phyloP scores from a whole-genome alignment of 2,888 invertebrate species.

The Pristionchus fissidentatus region DNA sequence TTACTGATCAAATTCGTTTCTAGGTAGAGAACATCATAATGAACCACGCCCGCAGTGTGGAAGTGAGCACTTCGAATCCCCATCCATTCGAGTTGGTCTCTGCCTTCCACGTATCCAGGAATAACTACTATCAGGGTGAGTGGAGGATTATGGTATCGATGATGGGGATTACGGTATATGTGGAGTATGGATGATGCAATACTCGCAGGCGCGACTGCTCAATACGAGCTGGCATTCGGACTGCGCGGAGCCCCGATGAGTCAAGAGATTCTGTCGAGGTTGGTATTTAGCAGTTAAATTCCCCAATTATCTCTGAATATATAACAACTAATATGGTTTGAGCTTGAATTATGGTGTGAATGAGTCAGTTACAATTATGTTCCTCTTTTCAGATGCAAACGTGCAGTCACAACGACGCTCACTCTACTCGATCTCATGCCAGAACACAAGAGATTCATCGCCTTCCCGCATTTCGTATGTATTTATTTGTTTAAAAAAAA shows the following conservation, averaged over 20 bases:
- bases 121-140: slow-evolving; percentile 43
- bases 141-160: neutral
- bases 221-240: slow-evolving; percentile 35
- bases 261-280: slow-evolving; percentile 41
- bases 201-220: slow-evolving; percentile 2
- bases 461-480: slow-evolving; percentile 32
- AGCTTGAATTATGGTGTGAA: too few species aligned
- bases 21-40: slow-evolving; percentile 38
- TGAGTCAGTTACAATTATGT: too few species aligned
- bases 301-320: too few species aligned
- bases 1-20: too few species aligned
- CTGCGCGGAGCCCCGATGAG: neutral
- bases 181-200: neutral
- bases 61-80: slow-evolving; percentile 5
- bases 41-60: slow-evolving; percentile 37
- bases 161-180: neutral
- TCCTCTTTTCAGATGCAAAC: slow-evolving; percentile 21
- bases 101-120: slow-evolving; percentile 30
- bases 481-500: too few species aligned
- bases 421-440: slow-evolving; percentile 45
- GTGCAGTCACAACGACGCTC: slow-evolving; percentile 26
- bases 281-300: too few species aligned
- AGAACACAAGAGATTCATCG: slow-evolving; percentile 46
- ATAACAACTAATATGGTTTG: too few species aligned
- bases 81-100: slow-evolving; percentile 47